Evolutionary conservation across 2,888 invertebrate species (phyloP), one percentile per base, ranked within the genome.

Genomic region (Stenolophus ochropezus): DNA sequence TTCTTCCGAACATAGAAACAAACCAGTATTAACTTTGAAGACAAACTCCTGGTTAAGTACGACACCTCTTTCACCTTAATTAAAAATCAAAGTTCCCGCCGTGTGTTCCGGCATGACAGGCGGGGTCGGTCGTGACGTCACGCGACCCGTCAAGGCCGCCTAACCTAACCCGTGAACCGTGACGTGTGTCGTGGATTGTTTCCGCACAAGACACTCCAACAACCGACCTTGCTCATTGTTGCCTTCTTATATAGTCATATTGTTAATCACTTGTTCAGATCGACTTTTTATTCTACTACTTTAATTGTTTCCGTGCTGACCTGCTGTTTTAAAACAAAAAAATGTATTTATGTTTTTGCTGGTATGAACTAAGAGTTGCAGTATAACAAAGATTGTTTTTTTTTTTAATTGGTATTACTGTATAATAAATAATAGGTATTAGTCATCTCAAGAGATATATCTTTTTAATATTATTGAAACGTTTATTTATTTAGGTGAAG

Each of bases 111-210:
- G 21, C 4, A 1, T 18, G 56, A 56, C 56, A 56, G 21, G 1
- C 56, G 56, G 56, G 56, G 56, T 56, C 56, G 18, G 6, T 4
- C 1, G 11, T 56, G 56, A 56, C 56, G 56, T 56, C 56, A 56
- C 53, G 20, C 53, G 53, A 56, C 8, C 21, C 56, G 20, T 56
- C 56, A 56, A 56, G 56, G 56, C 18, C 56, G 18, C 56, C 56
- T 56, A 21, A 56, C 56, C 20, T 51, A 51, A 51, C 51, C 51
- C 11, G 56, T 56, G 56, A 56, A 56, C 56, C 21, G 20, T 56
- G 56, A 56, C 56, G 56, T 56, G 21, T 56, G 56, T 21, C 56
- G 3, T 4, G 18, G 21, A 56, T 56, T 56, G 11, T 56, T 56
- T 56, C 56, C 56, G 56, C 56, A 56, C 56, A 51, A 51, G 51